phyloP scores from a whole-genome alignment of 2,113 vertebrate genomes.

The Oxyruncus cristatus region DNA sequence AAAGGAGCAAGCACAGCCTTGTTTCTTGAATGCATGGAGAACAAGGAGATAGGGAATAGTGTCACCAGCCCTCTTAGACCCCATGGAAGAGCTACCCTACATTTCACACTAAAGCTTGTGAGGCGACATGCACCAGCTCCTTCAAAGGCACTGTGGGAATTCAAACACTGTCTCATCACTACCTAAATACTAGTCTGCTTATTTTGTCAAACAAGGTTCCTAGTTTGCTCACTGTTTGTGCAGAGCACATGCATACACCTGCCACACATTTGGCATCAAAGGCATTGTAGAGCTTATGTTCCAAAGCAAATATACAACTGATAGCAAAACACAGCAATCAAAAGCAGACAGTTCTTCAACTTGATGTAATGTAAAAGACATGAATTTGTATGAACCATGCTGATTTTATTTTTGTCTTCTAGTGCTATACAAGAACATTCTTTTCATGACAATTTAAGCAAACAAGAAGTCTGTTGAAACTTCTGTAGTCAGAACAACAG shows the following conservation, averaged over 20 bases:
- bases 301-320: conserved; percentile 37
- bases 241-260: conserved; percentile 24
- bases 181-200: background rate
- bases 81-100: background rate
- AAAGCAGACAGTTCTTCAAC: conserved; percentile 43
- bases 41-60: background rate
- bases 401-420: conserved; percentile 42
- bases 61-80: background rate
- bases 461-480: conserved; percentile 2
- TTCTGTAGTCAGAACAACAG: background rate
- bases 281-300: conserved; percentile 17
- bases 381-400: background rate
- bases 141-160: background rate
- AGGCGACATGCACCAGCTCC: background rate
- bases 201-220: background rate
- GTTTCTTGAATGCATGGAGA: background rate
- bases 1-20: background rate
- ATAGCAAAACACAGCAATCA: conserved; percentile 60
- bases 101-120: background rate
- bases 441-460: conserved; percentile 30
- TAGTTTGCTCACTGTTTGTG: background rate
- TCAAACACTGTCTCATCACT: background rate
- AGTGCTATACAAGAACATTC: background rate
- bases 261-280: conserved; percentile 51
- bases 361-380: conserved; percentile 43